phyloP scores from a whole-genome alignment of 35 echinoderm and acorn worm genomes.

The Heliocidaris erythrogramma region DNA sequence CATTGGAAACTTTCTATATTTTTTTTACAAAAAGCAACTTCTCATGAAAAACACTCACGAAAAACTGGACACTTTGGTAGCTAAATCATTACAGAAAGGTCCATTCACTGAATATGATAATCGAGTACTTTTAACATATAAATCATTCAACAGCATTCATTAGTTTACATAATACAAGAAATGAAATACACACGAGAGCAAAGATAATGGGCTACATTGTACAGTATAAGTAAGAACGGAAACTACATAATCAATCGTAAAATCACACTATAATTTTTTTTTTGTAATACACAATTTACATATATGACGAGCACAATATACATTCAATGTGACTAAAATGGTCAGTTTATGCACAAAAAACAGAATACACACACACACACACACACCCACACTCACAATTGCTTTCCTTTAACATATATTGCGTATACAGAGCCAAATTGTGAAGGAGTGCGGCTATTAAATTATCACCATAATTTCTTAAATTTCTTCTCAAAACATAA shows the following conservation, averaged over 20 bases:
- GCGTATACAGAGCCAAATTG: neutral
- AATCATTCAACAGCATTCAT: neutral
- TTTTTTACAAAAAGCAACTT: neutral
- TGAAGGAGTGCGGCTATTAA: neutral
- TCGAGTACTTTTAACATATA: constrained; percentile 7
- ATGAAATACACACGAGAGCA: constrained; percentile 1
- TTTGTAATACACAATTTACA: neutral
- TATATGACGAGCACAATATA: constrained; percentile 18
- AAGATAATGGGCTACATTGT: neutral
- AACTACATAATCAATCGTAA: neutral
- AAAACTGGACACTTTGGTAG: neutral
- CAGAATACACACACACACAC: neutral
- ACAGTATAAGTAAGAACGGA: neutral
- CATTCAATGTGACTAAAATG: neutral
- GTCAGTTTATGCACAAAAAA: neutral
- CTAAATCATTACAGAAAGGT: neutral
- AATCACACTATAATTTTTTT: neutral
- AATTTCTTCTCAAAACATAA: neutral
- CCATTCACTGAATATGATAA: neutral
- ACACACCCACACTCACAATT: neutral
- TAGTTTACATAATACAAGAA: neutral
- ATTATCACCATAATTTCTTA: neutral
- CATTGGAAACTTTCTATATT: neutral
- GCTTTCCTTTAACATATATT: neutral
- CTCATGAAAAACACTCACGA: neutral